These are phyloP conservation scores for Alexandromys fortis DNA, from an alignment of 2,113 vertebrate genomes.

Conservation along the genomic window DNA sequence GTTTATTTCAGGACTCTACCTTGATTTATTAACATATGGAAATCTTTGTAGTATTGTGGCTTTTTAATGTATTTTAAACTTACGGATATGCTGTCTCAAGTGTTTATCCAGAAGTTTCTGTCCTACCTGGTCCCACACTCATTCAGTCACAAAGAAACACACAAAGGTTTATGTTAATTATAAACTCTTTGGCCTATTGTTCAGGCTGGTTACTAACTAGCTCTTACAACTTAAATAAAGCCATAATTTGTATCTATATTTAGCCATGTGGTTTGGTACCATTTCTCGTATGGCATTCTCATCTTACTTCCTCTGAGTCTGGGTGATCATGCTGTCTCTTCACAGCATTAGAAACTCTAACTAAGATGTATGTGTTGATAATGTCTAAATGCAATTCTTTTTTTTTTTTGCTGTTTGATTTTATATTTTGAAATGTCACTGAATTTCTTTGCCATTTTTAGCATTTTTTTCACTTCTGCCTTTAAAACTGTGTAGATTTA, in stretches of 20 bases:
- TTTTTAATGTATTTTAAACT: not conserved
- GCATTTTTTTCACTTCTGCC: not conserved
- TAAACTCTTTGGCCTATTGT: no score
- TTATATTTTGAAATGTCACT: not conserved
- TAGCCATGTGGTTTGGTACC: no score
- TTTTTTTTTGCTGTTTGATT: not conserved
- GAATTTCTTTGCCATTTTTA: not conserved
- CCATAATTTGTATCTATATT: no score
- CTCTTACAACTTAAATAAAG: no score
- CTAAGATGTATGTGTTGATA: not conserved
- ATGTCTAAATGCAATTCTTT: not conserved
- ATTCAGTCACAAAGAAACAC: no score
- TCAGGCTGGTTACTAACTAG: no score
- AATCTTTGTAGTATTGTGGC: not conserved
- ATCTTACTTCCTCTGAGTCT: no score
- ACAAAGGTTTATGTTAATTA: no score
- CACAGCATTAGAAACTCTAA: no score
- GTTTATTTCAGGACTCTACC: not conserved
- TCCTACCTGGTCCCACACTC: no score
- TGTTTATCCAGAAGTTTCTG: not conserved
- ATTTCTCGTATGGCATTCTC: no score
- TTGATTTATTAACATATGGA: not conserved
- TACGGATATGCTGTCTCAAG: not conserved
- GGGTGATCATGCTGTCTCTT: no score
- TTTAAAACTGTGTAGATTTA: not conserved